phyloP scores from a whole-genome alignment of 2,888 invertebrate species.

The Acanthoscelides obtectus region DNA sequence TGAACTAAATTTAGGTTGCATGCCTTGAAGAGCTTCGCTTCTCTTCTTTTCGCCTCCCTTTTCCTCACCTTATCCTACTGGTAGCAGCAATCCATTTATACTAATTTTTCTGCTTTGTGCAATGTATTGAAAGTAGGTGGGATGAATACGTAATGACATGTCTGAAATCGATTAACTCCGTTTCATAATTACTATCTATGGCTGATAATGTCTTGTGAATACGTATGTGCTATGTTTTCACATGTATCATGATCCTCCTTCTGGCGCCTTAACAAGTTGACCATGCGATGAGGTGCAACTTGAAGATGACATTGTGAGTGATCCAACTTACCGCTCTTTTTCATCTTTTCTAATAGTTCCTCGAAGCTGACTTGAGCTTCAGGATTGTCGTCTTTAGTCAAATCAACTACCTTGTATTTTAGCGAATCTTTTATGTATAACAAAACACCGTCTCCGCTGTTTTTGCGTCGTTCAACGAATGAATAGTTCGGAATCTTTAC shows the following conservation, averaged over 20 bases:
- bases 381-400: slow-evolving; percentile 26
- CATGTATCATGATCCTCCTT: background rate
- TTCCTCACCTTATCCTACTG: no score
- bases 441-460: slow-evolving; percentile 35
- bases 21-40: no score
- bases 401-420: slow-evolving; percentile 37
- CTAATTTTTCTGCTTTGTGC: no score
- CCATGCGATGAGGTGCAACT: slow-evolving; percentile 1
- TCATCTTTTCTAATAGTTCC: slow-evolving; percentile 32
- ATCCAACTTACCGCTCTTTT: slow-evolving; percentile 27
- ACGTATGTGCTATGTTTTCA: background rate
- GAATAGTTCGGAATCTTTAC: slow-evolving; percentile 37
- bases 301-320: slow-evolving; percentile 7
- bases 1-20: no score
- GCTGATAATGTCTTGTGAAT: background rate
- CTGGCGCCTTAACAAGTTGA: background rate
- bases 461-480: slow-evolving; percentile 33
- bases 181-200: background rate
- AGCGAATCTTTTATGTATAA: slow-evolving; percentile 38
- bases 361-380: slow-evolving; percentile 34
- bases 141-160: background rate
- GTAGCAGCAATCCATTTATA: no score
- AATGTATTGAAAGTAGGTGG: no score
- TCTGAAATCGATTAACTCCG: background rate
- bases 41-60: no score